Evolutionary conservation across 2,888 invertebrate genomes (phyloP), one percentile per base, ranked within the genome.

Genomic region (Lumbricus terrestris): DNA sequence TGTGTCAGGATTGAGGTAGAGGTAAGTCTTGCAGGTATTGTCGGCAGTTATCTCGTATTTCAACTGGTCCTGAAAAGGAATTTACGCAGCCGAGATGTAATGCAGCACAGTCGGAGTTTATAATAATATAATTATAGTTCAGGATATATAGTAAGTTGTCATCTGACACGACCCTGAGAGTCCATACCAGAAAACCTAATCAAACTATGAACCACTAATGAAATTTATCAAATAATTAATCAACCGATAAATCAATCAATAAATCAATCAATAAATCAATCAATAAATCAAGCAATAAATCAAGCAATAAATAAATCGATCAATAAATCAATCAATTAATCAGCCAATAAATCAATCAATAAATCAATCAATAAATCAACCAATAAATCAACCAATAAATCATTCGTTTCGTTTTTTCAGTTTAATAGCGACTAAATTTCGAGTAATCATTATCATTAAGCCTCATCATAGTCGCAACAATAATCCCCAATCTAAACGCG

Each of bases 1-100:
- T 88, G 91, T 92, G 18, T 94, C 94, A 0, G 93, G 91, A 54
- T 93, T 92, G n/a, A 94, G 92, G 88, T 90, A 90, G 92, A 94
- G 94, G 91, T 93, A 93, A 88, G 91, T 92, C 29, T 90, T 90
- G 16, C 93, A 93, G 85, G 91, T 91, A 16, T 91, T 92, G 34
- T 93, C 92, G 20, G 90, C 91, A 35, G 89, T 88, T 37, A 92
- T 35, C 11, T 82, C 85, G 90, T 92, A 92, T 37, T 88, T 82
- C 88, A 92, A 37, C 42, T 54, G 88, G 90, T 92, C 92, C 89
- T 91, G 88, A 42, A 85, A 69, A 4, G 29, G 5, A 8, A n/a
- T 29, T 3, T 8, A 69, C 8, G 69, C n/a, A 69, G n/a, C n/a
- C 29, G n/a, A 89, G 11, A n/a, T 38, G 20, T 42, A 38, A 88